Conservation (phyloP, 2,113 vertebrate species). For the Rattus norvegicus region DNA sequence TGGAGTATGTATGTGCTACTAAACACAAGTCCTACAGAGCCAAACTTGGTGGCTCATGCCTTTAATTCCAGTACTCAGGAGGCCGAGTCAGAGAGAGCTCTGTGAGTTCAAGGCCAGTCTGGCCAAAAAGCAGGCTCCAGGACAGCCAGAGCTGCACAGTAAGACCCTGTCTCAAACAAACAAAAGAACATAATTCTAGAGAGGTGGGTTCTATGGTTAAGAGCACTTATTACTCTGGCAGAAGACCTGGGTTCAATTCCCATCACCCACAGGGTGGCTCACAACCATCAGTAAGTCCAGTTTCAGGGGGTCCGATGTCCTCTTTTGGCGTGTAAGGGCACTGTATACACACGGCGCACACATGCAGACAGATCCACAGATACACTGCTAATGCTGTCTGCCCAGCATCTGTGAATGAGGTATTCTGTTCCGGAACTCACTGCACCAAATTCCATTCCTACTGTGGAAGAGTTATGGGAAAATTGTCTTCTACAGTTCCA, state of each 20-base stretch:
- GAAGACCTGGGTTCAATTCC: background rate
- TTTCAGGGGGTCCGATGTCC: background rate
- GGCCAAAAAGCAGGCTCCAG: background rate
- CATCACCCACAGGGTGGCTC: background rate
- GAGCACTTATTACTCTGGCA: background rate
- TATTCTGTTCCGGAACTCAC: background rate
- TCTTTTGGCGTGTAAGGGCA: background rate
- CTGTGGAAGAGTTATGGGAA: background rate
- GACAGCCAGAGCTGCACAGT: too few relatives aligned
- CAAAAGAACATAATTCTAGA: background rate
- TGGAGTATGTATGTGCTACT: background rate
- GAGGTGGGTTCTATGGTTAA: background rate
- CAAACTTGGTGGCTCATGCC: background rate
- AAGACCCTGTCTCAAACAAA: background rate
- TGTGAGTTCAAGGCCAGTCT: background rate
- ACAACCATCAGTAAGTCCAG: background rate
- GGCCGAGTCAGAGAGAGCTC: too few relatives aligned
- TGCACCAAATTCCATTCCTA: background rate
- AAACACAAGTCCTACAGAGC: background rate
- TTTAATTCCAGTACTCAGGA: background rate
- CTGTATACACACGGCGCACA: background rate
- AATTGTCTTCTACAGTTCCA: background rate
- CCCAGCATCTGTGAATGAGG: background rate
- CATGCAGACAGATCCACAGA: background rate
- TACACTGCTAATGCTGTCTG: background rate